These are phyloP conservation scores for Hyppa rectilinea DNA, from an alignment of 2,888 invertebrate genomes.

Conservation along the genomic window DNA sequence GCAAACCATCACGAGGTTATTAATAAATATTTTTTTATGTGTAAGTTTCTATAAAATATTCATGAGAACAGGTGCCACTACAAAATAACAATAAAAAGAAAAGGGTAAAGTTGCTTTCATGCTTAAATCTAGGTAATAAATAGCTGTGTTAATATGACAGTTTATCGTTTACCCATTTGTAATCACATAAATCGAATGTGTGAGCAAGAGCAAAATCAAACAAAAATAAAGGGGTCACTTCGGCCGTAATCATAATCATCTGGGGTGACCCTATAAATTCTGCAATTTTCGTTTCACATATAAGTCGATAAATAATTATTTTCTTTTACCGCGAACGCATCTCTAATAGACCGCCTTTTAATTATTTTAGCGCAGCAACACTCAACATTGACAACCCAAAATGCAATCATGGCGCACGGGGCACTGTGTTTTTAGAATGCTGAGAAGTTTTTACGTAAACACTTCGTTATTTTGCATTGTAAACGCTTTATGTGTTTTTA, in stretches of 20 bases:
- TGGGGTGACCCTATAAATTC: not conserved
- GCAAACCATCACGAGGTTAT: not conserved
- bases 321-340: slow-evolving; percentile 76
- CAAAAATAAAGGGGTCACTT: not conserved
- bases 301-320: not conserved
- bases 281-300: not conserved
- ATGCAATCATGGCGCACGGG: slow-evolving; percentile 91
- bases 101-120: not conserved
- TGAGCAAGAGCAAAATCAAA: not conserved
- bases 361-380: slow-evolving; percentile 84
- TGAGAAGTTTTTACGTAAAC: slow-evolving; percentile 91
- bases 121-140: not conserved
- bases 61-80: not conserved
- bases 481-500: slow-evolving; percentile 85
- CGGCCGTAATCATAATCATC: not conserved
- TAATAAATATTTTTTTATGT: too few species aligned
- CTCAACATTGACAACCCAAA: slow-evolving; percentile 90
- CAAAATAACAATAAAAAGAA: too few species aligned
- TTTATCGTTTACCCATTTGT: not conserved
- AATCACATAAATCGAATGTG: not conserved
- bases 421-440: slow-evolving; percentile 91
- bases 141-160: not conserved
- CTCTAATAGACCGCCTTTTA: slow-evolving; percentile 85
- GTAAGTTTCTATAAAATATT: too few species aligned
- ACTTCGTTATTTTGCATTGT: slow-evolving; percentile 88